Evolutionary conservation across 2,797 vertebrate species (phyloP).

Genomic region (Eulemur rubriventer): DNA sequence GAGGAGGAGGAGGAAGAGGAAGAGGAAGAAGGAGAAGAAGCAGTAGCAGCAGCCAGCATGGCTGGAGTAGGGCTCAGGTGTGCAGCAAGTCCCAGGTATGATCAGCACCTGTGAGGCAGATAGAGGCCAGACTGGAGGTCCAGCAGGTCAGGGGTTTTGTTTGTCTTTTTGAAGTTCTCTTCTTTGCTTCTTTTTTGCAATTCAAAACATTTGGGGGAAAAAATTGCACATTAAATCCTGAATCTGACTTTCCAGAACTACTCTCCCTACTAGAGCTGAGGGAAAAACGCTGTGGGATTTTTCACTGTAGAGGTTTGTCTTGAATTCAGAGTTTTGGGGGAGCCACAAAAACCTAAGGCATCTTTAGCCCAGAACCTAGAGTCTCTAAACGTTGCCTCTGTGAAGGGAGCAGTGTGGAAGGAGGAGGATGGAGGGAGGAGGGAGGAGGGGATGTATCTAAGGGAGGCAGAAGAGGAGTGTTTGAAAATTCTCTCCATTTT

Average conservation of each 20-base stretch:
- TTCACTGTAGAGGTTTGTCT: background rate
- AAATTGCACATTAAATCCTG: background rate
- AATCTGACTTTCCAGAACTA: background rate
- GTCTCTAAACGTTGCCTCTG: background rate
- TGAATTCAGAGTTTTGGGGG: background rate
- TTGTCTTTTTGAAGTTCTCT: background rate
- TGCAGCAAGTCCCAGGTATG: background rate
- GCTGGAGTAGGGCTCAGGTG: background rate
- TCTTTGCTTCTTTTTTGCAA: background rate
- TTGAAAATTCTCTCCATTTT: background rate
- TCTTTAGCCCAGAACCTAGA: background rate
- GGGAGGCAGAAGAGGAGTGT: background rate
- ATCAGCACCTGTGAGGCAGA: background rate
- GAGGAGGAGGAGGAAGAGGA: too few species aligned
- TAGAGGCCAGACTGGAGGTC: background rate
- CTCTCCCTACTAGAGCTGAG: background rate
- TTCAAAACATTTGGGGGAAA: background rate
- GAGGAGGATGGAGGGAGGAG: background rate
- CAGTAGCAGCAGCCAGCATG: background rate
- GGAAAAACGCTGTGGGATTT: background rate
- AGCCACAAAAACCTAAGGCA: background rate
- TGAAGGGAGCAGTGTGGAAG: background rate
- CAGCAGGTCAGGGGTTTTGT: background rate
- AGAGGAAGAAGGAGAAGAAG: too few species aligned
- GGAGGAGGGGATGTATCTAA: too few species aligned